Evolutionary conservation across 2,797 vertebrate species (phyloP).

Genomic region (Trematomus bernacchii): DNA sequence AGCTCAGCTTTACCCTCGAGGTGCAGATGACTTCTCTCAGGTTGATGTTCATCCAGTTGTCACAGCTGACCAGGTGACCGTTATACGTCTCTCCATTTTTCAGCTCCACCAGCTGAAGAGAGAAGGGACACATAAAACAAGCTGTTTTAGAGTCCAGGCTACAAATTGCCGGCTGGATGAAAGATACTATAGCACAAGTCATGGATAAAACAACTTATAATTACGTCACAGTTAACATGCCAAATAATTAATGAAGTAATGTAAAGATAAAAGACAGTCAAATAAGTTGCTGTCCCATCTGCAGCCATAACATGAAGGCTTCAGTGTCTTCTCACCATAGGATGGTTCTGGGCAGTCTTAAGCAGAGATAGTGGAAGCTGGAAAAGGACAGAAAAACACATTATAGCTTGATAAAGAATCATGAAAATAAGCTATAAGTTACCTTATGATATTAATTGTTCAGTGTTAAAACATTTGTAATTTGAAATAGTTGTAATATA

Average conservation of each 20-base stretch:
- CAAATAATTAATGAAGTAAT: background rate
- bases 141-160: background rate
- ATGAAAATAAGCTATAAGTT: no score
- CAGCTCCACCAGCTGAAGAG: constrained; percentile 93
- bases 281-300: background rate
- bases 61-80: constrained; percentile 97
- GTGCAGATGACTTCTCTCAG: constrained; percentile 98
- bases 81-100: constrained; percentile 99
- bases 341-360: constrained; percentile 98
- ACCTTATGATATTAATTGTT: no score
- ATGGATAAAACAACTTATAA: background rate
- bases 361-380: constrained; percentile 95
- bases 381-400: constrained; percentile 35
- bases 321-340: constrained; percentile 89
- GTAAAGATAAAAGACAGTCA: background rate
- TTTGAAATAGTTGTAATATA: background rate
- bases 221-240: background rate
- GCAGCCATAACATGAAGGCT: background rate
- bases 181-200: background rate
- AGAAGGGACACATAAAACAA: background rate
- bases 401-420: no score
- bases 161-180: background rate
- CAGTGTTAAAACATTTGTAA: no score
- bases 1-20: constrained; percentile 87
- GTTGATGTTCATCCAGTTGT: constrained; percentile 99